These are phyloP conservation scores for Iguana delicatissima DNA, from an alignment of 2,797 vertebrate species.

Conservation along the genomic window DNA sequence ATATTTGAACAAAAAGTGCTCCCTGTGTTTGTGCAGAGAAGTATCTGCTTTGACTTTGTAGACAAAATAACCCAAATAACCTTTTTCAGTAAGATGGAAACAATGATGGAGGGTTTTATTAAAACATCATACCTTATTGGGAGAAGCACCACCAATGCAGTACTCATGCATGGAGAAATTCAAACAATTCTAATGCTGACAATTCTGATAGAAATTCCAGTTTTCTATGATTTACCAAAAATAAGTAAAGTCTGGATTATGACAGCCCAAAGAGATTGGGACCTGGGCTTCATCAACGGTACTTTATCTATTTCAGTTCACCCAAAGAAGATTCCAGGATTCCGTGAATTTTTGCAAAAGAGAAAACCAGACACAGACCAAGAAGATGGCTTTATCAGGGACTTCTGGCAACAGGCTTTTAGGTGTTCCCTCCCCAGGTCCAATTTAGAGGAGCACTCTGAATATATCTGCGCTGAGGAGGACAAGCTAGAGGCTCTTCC, in stretches of 20 bases:
- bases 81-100: not conserved
- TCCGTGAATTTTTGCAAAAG: not conserved
- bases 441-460: not conserved
- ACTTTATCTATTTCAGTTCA: not conserved
- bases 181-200: not conserved
- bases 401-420: not conserved
- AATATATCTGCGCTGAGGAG: not conserved
- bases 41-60: slow-evolving; percentile 19
- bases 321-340: not conserved
- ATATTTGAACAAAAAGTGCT: not conserved
- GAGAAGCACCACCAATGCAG: not conserved
- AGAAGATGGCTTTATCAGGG: not conserved
- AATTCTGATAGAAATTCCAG: not conserved
- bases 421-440: not conserved
- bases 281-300: not conserved
- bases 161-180: slow-evolving; percentile 10
- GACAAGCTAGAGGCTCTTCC: not conserved
- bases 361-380: not conserved
- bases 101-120: not conserved
- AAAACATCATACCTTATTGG: not conserved
- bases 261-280: slow-evolving; percentile 1
- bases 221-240: not conserved
- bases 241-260: slow-evolving; percentile 1
- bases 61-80: not conserved
- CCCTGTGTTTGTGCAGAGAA: not conserved